A percentile compares a stretch with the other conserved stretches of the same genome.
phyloP scores from a whole-genome alignment of 1,140 invertebrate species.

The Dryas iulia region DNA sequence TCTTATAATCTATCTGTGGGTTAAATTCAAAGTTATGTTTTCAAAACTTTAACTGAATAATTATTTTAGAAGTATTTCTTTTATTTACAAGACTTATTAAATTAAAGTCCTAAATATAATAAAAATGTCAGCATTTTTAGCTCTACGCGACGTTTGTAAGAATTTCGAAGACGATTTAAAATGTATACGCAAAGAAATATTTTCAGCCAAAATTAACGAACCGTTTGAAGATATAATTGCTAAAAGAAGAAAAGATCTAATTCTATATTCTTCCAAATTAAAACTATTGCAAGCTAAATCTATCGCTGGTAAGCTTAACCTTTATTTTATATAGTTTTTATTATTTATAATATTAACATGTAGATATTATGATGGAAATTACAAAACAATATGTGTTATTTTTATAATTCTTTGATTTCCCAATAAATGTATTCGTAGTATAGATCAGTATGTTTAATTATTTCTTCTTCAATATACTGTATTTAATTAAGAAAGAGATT shows the following conservation, averaged over 20 bases:
- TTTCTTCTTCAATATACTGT: no score
- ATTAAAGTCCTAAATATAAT: not conserved
- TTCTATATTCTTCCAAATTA: conserved; percentile 53
- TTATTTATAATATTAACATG: not conserved
- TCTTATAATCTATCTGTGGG: not conserved
- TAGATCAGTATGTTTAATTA: no score
- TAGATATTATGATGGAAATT: no score
- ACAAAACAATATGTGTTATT: no score
- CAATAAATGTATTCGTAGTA: no score
- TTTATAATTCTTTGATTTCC: no score
- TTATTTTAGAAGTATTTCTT: not conserved
- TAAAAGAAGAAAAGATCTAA: conserved; percentile 51
- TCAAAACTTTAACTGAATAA: not conserved
- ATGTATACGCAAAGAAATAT: conserved; percentile 42
- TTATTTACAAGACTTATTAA: not conserved
- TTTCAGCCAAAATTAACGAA: conserved; percentile 43
- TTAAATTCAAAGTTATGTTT: not conserved
- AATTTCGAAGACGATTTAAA: conserved; percentile 50
- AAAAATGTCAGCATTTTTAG: conserved; percentile 51
- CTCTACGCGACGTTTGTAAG: conserved; percentile 45
- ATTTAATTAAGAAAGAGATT: no score
- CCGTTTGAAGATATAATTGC: conserved; percentile 50
- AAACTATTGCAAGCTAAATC: conserved; percentile 52
- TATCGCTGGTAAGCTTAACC: conserved; percentile 50
- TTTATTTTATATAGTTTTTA: conserved; percentile 21